Evolutionary conservation across 1,140 invertebrate species (phyloP).

Genomic region (Drosophila parabipectinata): DNA sequence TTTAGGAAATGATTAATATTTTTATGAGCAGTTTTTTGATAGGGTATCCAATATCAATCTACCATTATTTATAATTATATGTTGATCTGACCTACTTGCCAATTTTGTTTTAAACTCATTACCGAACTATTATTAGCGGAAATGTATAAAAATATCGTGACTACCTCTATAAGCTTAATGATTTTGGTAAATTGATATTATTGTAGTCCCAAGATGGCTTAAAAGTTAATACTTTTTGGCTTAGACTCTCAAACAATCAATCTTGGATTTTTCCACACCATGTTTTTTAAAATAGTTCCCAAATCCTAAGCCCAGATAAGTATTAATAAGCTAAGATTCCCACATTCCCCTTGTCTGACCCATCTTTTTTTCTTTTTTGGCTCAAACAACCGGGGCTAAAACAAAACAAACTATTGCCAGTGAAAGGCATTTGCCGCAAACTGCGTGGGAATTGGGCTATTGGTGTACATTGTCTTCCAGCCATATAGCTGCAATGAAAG

Average conservation of each 20-base stretch:
- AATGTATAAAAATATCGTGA: slow-evolving; percentile 4
- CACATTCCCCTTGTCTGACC: slow-evolving; percentile 22
- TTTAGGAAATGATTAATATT: background rate
- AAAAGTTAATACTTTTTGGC: background rate
- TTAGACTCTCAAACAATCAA: background rate
- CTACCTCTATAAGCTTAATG: background rate
- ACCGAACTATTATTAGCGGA: background rate
- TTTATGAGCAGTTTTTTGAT: too few relatives aligned
- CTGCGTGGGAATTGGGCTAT: slow-evolving; percentile 69
- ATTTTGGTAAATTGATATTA: background rate
- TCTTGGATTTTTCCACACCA: background rate
- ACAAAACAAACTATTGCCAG: slow-evolving; percentile 41
- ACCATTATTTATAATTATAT: background rate
- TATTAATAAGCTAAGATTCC: slow-evolving; percentile 24
- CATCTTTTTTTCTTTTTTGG: slow-evolving; percentile 18
- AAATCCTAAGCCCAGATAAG: slow-evolving; percentile 4
- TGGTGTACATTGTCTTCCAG: slow-evolving; percentile 42
- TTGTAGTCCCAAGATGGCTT: background rate
- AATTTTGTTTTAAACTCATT: background rate
- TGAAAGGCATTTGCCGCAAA: slow-evolving; percentile 61
- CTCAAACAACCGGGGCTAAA: slow-evolving; percentile 14
- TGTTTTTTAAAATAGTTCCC: background rate
- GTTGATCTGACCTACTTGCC: background rate
- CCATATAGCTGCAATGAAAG: slow-evolving; percentile 35
- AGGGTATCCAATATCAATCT: background rate